These are phyloP conservation scores for Allophyes oxyacanthae DNA, from an alignment of 2,888 invertebrate genomes.

Conservation along the genomic window DNA sequence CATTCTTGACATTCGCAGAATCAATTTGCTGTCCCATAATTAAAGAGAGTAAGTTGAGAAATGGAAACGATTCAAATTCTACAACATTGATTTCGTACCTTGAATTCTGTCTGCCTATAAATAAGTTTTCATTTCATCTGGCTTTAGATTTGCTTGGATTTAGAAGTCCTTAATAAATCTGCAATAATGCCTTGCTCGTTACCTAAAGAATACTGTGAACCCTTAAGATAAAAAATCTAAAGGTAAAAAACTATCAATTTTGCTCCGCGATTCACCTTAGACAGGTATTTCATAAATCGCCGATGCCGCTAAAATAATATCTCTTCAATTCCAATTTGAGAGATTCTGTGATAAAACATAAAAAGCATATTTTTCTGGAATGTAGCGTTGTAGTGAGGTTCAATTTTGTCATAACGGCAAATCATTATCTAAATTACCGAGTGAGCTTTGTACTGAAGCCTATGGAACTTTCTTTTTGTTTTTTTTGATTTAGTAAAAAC, in stretches of 20 bases:
- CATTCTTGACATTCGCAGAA: slow-evolving; percentile 18
- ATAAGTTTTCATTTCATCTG: slow-evolving; percentile 6
- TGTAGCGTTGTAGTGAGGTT: background rate
- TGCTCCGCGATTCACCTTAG: slow-evolving; percentile 1
- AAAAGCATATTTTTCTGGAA: slow-evolving; percentile 5
- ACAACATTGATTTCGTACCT: slow-evolving; percentile 1
- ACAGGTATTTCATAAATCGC: slow-evolving; percentile 7
- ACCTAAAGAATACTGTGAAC: too few species aligned
- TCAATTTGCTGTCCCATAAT: too few species aligned
- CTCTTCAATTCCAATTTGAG: slow-evolving; percentile 9
- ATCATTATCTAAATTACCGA: background rate
- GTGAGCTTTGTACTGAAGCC: background rate
- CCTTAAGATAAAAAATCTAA: too few species aligned
- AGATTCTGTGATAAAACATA: slow-evolving; percentile 3
- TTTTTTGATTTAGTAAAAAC: too few species aligned
- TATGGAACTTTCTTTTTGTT: too few species aligned
- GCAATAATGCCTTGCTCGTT: background rate
- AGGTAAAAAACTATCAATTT: background rate
- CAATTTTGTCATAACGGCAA: background rate
- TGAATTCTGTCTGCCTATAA: slow-evolving; percentile 4
- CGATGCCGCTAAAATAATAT: slow-evolving; percentile 7
- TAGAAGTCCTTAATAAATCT: background rate
- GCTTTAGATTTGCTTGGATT: slow-evolving; percentile 1
- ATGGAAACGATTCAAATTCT: too few species aligned
- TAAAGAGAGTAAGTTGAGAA: too few species aligned